Percentiles rank a stretch among this genome's conserved stretches.
Evolutionary conservation across 1,140 invertebrate species (phyloP).

Genomic region (Trichomalopsis sarcophagae): DNA sequence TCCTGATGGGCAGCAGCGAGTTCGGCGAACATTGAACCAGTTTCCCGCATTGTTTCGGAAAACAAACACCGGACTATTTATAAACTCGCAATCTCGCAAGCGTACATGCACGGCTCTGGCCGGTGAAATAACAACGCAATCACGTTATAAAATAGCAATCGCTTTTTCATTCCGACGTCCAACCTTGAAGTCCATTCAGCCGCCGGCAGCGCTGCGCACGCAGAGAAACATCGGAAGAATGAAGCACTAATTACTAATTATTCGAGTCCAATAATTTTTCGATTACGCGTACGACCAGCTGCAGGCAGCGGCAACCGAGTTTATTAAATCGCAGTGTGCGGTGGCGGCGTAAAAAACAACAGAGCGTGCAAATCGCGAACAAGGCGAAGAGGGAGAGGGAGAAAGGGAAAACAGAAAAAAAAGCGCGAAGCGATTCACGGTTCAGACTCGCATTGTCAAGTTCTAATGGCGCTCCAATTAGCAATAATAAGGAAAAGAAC

Average conservation of each 20-base stretch:
- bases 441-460: not conserved
- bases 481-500: slow-evolving; percentile 35
- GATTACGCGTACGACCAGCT: not conserved
- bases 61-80: not conserved
- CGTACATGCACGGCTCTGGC: too few species aligned
- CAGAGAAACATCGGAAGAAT: slow-evolving; percentile 30
- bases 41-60: not conserved
- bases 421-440: not conserved
- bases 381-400: not conserved
- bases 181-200: slow-evolving; percentile 9
- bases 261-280: slow-evolving; percentile 41
- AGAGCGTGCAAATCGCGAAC: not conserved
- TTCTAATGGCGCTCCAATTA: slow-evolving; percentile 37
- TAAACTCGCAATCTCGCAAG: not conserved
- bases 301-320: not conserved
- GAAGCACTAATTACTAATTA: slow-evolving; percentile 21
- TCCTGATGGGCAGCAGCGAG: not conserved
- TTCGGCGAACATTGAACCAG: not conserved
- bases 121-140: not conserved
- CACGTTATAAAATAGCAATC: not conserved
- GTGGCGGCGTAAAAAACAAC: not conserved
- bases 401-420: not conserved
- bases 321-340: slow-evolving; percentile 20
- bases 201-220: not conserved
- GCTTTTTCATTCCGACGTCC: not conserved